Evolutionary conservation across 2,888 invertebrate species (phyloP).

Genomic region (Imbricaverruca yamaguchii): DNA sequence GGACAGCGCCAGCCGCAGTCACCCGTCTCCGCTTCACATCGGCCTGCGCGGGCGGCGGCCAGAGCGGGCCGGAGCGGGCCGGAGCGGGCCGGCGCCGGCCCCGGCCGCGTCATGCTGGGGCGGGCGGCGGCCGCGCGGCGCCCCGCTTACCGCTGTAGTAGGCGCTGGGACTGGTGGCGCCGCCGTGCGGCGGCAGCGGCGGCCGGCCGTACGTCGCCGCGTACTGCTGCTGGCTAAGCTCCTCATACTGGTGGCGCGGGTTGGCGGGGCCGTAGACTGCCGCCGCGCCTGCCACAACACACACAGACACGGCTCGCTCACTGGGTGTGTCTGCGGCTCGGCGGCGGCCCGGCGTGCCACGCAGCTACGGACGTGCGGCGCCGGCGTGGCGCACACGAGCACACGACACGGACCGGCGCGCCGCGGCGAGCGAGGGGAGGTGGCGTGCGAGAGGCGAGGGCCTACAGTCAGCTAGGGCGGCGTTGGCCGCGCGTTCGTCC

Average conservation of each 20-base stretch:
- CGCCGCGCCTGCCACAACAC: neutral
- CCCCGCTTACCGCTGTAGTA: constrained; percentile 22
- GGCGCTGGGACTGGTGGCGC: constrained; percentile 7
- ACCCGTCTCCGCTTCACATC: too few relatives aligned
- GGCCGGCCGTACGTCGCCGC: neutral
- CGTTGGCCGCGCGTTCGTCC: neutral
- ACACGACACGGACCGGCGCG: neutral
- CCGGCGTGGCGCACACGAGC: neutral
- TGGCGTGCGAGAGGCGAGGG: neutral
- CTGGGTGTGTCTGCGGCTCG: neutral
- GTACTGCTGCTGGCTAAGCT: neutral
- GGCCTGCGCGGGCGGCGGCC: constrained; percentile 73
- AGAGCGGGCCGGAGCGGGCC: too few relatives aligned
- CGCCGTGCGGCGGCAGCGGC: neutral
- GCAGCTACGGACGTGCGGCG: neutral
- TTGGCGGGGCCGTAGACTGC: constrained; percentile 4
- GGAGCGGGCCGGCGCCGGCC: too few relatives aligned
- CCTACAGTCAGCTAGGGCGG: neutral
- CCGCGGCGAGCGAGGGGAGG: neutral
- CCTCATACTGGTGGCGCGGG: constrained; percentile 21
- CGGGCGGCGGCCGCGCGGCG: neutral
- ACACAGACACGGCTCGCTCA: neutral
- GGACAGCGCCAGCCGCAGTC: neutral
- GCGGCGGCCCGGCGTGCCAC: neutral
- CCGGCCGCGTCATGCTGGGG: constrained; percentile 75